Evolutionary conservation across 2,888 invertebrate genomes (phyloP), one percentile per base, ranked within the genome.

Genomic region (Drosophila neotestacea): DNA sequence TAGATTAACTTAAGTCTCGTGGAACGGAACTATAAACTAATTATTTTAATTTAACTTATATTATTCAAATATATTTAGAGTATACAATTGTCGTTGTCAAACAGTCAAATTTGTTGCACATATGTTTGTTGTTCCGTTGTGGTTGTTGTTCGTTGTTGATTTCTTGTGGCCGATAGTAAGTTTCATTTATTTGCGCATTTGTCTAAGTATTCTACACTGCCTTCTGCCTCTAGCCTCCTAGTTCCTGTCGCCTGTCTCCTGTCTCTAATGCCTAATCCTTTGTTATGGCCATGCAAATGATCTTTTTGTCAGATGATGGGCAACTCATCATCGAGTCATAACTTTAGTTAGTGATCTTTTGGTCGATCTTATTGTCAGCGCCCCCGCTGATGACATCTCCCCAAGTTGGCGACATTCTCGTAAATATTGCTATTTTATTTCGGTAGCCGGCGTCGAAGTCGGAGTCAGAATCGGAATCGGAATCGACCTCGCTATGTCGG

Each of bases 371-470:
- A 38, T 52, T 28, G 56, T 56, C 63, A 44, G 44, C 69, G 65
- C 68, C 72, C 64, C 70, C 77, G 76, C 79, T 55, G 67, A 41
- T 69, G 67, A 64, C 50, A 61, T 60, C 52, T 52, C 6, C 6
- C 30, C 30, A 30, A 28, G 38, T 5, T 22, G 62, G 59, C 68
- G 61, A 70, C 77, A 85, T 22, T 22, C 22, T 22, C 22, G 22
- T 86, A 86, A 89, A 85, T 86, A 76, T 89, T 9, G 61, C 67
- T 79, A 83, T 88, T 87, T 89, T 88, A 81, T 82, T 85, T 85
- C 90, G 81, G 90, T 86, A 90, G 85, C 89, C 54, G 47, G 52
- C 66, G 66, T 73, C 75, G 63, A 2, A 32, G 44, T 67, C 74
- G 85, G 9, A 90, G 86, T 81, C 56, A 41, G 46, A 60, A 63